These are phyloP conservation scores for Platalea minor DNA, from an alignment of 2,797 vertebrate species.

Conservation along the genomic window DNA sequence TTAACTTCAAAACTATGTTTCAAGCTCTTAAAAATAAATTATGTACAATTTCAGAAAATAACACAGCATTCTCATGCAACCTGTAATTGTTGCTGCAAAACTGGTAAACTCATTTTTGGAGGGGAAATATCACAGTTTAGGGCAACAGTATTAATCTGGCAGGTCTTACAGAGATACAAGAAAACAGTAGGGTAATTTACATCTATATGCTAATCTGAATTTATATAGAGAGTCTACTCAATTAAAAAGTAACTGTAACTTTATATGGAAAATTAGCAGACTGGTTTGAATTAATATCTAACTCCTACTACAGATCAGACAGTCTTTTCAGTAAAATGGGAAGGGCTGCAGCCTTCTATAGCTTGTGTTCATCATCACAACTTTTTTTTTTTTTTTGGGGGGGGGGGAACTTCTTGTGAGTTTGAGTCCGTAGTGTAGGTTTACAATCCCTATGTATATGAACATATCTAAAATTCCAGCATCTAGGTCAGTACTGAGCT, in stretches of 20 bases:
- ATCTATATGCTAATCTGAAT: not conserved
- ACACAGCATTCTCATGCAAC: conserved; percentile 11
- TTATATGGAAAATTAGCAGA: not conserved
- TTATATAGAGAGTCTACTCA: not conserved
- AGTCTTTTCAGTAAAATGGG: not conserved
- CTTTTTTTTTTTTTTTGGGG: not conserved
- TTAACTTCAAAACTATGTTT: conserved; percentile 69
- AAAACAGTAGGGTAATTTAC: not conserved
- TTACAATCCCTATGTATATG: not conserved
- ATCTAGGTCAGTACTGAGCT: conserved; percentile 3
- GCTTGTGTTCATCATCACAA: not conserved
- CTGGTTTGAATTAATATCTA: not conserved
- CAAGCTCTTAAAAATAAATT: conserved; percentile 57
- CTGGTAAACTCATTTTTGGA: conserved; percentile 19
- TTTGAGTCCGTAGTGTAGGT: not conserved
- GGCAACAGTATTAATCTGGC: not conserved
- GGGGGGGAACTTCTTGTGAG: not conserved
- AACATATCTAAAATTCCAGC: not conserved
- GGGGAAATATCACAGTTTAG: not conserved
- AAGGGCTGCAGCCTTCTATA: not conserved
- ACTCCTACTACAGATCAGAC: not conserved
- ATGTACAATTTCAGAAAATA: conserved; percentile 66
- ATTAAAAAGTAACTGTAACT: not conserved
- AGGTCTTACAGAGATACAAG: not conserved
- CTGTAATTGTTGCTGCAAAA: conserved; percentile 43